Conservation (phyloP, 1,140 invertebrate genomes). For the Drosophila hydei region DNA sequence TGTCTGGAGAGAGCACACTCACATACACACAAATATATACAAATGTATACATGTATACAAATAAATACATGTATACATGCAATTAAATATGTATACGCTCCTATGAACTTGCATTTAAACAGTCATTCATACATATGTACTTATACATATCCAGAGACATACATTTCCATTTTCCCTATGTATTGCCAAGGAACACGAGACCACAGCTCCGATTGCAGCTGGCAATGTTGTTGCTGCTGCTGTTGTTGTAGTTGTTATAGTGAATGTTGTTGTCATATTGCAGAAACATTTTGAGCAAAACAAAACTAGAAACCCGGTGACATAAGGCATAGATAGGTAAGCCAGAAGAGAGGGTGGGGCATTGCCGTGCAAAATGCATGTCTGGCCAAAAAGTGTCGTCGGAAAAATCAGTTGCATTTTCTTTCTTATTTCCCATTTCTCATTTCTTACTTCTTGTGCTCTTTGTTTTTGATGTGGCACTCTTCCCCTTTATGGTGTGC, state of each 20-base stretch:
- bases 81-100: no score
- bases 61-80: no score
- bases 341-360: background rate
- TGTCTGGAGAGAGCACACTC: no score
- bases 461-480: conserved; percentile 31
- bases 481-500: conserved; percentile 62
- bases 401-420: conserved; percentile 19
- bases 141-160: no score
- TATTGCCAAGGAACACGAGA: no score
- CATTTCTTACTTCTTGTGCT: conserved; percentile 16
- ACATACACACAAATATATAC: no score
- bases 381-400: conserved; percentile 28
- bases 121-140: no score
- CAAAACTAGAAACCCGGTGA: conserved; percentile 37
- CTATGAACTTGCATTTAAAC: no score
- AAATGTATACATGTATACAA: no score
- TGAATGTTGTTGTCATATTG: conserved; percentile 19
- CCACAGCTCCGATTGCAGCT: no score
- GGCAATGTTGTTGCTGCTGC: conserved; percentile 39
- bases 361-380: conserved; percentile 35
- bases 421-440: conserved; percentile 17
- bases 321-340: conserved; percentile 15
- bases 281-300: conserved; percentile 45
- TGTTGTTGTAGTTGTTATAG: conserved; percentile 16
- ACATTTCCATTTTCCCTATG: no score